Evolutionary conservation across 2,888 invertebrate genomes (phyloP).

Genomic region (Nephrocerus scutellatus): DNA sequence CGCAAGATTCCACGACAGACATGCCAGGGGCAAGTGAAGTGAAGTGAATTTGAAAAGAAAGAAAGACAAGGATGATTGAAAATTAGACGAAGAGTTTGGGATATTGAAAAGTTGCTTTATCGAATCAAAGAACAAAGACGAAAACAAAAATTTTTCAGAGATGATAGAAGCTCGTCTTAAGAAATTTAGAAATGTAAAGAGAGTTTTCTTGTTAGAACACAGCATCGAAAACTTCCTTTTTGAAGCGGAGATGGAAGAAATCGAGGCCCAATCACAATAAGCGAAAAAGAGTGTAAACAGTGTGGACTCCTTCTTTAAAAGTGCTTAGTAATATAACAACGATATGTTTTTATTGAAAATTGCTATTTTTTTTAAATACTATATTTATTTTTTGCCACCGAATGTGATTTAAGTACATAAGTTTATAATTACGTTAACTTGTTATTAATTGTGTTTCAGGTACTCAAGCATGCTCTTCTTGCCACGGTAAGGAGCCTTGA

Average conservation of each 20-base stretch:
- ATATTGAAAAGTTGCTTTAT: constrained; percentile 1
- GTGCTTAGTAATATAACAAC: neutral
- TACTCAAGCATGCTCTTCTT: neutral
- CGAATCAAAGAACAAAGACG: neutral
- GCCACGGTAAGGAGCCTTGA: neutral
- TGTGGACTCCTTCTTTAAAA: neutral
- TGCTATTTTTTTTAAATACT: too few species aligned
- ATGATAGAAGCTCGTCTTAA: constrained; percentile 1
- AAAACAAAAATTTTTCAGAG: neutral
- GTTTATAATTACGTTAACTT: too few species aligned
- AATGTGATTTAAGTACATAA: too few species aligned
- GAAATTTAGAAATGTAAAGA: constrained; percentile 1
- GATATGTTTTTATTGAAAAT: neutral
- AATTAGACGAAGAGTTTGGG: neutral
- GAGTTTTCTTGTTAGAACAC: too few species aligned
- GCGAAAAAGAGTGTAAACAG: neutral
- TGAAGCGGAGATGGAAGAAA: constrained; percentile 1
- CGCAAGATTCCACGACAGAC: too few species aligned
- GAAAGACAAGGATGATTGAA: neutral
- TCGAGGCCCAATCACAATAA: neutral
- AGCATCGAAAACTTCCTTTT: constrained; percentile 2
- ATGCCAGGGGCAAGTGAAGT: too few species aligned
- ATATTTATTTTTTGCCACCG: too few species aligned
- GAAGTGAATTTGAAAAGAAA: too few species aligned
- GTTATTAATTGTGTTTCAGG: too few species aligned